Percentiles rank a stretch among this genome's conserved stretches.
Evolutionary conservation across 2,888 invertebrate species (phyloP).

Genomic region (Ochropleura plecta): DNA sequence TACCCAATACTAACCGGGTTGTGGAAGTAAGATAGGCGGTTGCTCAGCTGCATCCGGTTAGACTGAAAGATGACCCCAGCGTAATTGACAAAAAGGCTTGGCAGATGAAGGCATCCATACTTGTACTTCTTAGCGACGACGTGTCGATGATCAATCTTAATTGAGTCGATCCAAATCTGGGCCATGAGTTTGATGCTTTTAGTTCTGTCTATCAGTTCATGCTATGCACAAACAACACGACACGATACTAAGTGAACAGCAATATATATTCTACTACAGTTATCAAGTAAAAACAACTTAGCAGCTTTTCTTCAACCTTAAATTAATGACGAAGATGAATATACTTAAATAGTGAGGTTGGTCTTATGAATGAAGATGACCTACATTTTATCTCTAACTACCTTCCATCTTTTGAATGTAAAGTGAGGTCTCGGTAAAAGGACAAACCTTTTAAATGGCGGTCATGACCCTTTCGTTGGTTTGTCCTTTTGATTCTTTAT

Average conservation of each 20-base stretch:
- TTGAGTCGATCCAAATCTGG: neutral
- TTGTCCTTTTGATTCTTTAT: neutral
- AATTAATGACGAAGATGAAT: neutral
- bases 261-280: neutral
- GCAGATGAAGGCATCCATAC: no score
- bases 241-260: neutral
- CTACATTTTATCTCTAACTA: constrained; percentile 11
- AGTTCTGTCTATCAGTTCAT: neutral
- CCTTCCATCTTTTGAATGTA: neutral
- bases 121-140: neutral
- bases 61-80: no score
- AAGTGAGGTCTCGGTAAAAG: constrained; percentile 11
- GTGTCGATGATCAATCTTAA: neutral
- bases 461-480: constrained; percentile 1
- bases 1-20: no score
- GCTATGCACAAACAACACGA: neutral
- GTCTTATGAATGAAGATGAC: constrained; percentile 8
- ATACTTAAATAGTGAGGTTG: neutral
- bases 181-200: neutral
- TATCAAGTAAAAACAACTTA: neutral
- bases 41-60: no score
- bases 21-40: no score
- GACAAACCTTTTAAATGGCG: constrained; percentile 12
- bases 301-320: neutral
- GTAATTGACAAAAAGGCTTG: no score